These are phyloP conservation scores for Diacarnus erythraeanus DNA, from an alignment of 37 sponge, comb jelly and placozoan genomes.

Conservation along the genomic window DNA sequence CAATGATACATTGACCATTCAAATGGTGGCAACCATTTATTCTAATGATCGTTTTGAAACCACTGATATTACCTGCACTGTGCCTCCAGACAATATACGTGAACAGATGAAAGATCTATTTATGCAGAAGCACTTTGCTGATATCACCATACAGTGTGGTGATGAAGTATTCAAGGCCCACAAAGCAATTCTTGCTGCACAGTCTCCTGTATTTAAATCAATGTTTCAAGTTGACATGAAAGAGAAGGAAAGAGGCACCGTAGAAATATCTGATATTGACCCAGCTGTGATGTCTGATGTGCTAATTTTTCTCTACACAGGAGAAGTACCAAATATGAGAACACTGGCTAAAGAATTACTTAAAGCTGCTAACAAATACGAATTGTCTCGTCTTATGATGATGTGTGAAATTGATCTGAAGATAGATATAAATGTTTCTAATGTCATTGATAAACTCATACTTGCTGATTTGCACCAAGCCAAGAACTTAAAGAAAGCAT, in stretches of 20 bases:
- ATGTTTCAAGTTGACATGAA: neutral
- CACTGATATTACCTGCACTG: neutral
- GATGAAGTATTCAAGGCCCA: neutral
- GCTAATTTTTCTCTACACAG: slow-evolving; percentile 1
- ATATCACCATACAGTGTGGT: neutral
- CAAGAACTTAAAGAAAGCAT: neutral
- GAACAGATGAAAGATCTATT: neutral
- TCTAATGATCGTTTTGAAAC: neutral
- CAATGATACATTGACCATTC: neutral
- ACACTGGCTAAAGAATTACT: neutral
- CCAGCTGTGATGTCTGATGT: neutral
- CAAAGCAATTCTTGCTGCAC: neutral
- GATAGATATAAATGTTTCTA: neutral
- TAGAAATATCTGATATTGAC: slow-evolving; percentile 2
- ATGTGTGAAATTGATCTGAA: neutral
- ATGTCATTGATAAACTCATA: neutral
- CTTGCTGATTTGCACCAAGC: neutral
- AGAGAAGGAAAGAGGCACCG: neutral
- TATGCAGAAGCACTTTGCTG: neutral
- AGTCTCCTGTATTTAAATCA: neutral
- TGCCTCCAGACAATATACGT: neutral
- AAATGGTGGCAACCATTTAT: neutral
- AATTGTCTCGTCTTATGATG: neutral
- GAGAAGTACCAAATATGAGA: slow-evolving; percentile 1
- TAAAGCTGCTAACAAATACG: neutral